Conservation (phyloP, 1,140 invertebrate species). For the Ceratina japonica region DNA sequence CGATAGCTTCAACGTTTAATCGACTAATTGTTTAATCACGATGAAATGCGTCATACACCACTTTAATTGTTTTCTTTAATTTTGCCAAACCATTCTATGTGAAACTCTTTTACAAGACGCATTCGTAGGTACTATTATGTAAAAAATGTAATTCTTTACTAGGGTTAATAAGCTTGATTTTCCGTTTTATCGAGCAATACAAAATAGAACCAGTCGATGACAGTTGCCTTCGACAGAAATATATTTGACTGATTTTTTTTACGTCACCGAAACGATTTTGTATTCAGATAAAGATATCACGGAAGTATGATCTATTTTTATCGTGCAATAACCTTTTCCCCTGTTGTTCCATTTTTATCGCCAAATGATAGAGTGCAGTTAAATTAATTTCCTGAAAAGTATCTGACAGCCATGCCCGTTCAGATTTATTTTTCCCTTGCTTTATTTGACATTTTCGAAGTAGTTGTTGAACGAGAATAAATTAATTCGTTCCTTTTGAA, state of each 20-base stretch:
- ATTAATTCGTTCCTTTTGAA: slow-evolving; percentile 31
- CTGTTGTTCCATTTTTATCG: slow-evolving; percentile 45
- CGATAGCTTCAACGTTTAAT: too few species aligned
- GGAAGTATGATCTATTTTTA: slow-evolving; percentile 19
- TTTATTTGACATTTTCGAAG: slow-evolving; percentile 36
- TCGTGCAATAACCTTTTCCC: slow-evolving; percentile 11
- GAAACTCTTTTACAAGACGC: too few species aligned
- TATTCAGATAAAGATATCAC: not conserved
- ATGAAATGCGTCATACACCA: too few species aligned
- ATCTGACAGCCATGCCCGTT: not conserved
- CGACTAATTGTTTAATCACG: too few species aligned
- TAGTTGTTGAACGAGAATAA: slow-evolving; percentile 21
- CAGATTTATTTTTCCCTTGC: not conserved
- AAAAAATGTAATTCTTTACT: too few species aligned
- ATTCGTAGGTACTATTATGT: too few species aligned
- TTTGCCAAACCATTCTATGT: too few species aligned
- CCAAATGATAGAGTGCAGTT: slow-evolving; percentile 12
- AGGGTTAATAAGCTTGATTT: not conserved
- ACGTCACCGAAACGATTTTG: not conserved
- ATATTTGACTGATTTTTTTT: not conserved
- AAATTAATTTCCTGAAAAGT: slow-evolving; percentile 50
- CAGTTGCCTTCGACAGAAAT: too few species aligned
- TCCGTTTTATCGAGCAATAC: too few species aligned
- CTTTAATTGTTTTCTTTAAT: too few species aligned
- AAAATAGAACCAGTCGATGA: too few species aligned